These are phyloP conservation scores for Xenus cinereus DNA, from an alignment of 2,113 vertebrate genomes.

Conservation along the genomic window DNA sequence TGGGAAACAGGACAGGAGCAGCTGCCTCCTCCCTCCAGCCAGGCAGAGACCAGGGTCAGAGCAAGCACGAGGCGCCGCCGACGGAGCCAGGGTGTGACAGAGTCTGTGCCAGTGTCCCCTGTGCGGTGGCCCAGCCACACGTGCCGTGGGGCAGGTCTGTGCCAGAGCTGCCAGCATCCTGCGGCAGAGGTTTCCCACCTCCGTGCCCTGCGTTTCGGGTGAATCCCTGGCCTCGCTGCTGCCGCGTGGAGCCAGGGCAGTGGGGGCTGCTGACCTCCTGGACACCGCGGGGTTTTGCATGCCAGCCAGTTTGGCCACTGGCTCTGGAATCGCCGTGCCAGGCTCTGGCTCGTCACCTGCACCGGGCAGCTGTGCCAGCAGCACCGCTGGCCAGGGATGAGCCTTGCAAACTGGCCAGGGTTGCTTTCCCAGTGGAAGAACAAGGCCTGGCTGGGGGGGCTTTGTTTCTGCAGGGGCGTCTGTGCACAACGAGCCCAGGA, in stretches of 20 bases:
- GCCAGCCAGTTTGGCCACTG: fast-evolving
- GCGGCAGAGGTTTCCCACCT: background rate
- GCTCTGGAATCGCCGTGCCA: background rate
- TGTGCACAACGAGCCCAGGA: fast-evolving
- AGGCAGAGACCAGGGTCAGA: fast-evolving
- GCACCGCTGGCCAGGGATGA: fast-evolving
- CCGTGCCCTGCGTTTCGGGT: background rate
- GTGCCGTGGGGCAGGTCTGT: background rate
- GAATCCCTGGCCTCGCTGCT: background rate
- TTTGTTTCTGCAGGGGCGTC: too few relatives aligned
- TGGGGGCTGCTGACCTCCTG: background rate
- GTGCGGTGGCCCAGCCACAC: background rate
- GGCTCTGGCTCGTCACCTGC: background rate
- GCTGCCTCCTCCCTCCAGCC: background rate
- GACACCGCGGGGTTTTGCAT: background rate
- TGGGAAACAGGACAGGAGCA: background rate
- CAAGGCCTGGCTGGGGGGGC: background rate
- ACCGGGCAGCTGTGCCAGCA: fast-evolving
- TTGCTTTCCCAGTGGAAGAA: background rate
- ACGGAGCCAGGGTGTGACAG: background rate
- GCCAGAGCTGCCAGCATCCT: background rate
- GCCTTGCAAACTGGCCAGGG: background rate
- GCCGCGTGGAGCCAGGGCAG: fast-evolving
- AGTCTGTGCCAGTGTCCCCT: too few relatives aligned
- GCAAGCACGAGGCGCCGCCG: fast-evolving